These are phyloP conservation scores for Exocentrus adspersus DNA, from an alignment of 2,888 invertebrate genomes.

Conservation along the genomic window DNA sequence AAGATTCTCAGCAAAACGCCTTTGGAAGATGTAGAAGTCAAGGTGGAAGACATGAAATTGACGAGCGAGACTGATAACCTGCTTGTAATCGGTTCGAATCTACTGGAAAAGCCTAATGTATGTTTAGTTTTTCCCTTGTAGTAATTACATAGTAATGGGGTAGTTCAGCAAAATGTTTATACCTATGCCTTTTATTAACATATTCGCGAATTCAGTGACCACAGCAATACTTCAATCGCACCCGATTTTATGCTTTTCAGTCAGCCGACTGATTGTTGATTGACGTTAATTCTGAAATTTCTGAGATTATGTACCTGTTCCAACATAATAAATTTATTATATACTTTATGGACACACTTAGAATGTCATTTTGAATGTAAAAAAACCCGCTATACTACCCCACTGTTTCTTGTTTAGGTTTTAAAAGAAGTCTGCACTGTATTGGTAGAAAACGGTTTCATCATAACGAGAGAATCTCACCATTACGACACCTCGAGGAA, in stretches of 20 bases:
- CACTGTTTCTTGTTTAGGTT: constrained; percentile 41
- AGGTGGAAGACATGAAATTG: constrained; percentile 71
- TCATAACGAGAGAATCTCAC: constrained; percentile 70
- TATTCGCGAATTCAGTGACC: neutral
- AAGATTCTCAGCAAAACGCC: constrained; percentile 65
- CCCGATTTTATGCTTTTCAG: no score
- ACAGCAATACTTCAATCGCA: no score
- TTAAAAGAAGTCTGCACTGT: constrained; percentile 35
- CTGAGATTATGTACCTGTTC: no score
- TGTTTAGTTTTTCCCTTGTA: no score
- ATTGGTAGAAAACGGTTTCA: constrained; percentile 68
- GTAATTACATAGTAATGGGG: no score
- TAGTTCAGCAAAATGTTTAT: no score
- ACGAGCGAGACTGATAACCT: constrained; percentile 51
- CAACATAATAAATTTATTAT: neutral
- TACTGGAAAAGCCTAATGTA: neutral
- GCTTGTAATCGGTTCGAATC: constrained; percentile 44
- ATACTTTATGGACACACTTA: no score
- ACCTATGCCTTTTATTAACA: neutral
- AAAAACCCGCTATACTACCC: no score
- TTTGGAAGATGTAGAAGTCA: constrained; percentile 60
- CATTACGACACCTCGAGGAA: constrained; percentile 63
- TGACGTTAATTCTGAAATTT: no score
- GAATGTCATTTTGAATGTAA: no score
- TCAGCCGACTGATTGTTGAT: no score